Base-by-base conservation (phyloP, 1,140 invertebrate species). In the Pseudomyrmex pallidus region DNA sequence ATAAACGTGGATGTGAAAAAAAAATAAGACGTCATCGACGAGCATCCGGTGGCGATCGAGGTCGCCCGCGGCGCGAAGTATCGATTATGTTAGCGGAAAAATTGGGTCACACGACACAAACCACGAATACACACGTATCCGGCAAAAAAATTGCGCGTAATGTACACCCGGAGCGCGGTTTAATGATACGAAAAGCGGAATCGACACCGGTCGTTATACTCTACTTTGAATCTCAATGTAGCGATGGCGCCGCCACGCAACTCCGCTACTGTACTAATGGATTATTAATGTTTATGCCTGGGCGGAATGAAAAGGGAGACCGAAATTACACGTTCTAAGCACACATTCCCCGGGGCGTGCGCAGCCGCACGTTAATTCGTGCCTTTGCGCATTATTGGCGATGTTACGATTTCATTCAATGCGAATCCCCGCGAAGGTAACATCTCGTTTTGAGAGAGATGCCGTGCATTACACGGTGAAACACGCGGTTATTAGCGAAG, bases 251-350 rank as follows among this genome's bases (percentile, higher is more conserved):
- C 56, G 83, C 62, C 56, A 67, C 61, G 44, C 56, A 20, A 73
- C 62, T 48, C 48, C 10, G 70, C 84, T 74, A 83, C 84, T 73
- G 64, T 83, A 68, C 62, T 86, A 84, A 86, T 86, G 83, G 85
- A 73, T 78, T 86, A 85, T 86, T 86, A 86, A 86, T 86, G 85
- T 82, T 80, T 84, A 86, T 84, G 74, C 44, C 25, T 35, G 35
- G 57, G 13, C 67, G 46, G 50, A 68, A 85, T 86, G 68, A 85
- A 44, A 80, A 80, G 48, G 46, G 54, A 56, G 73, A 64, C 50
- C 68, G 61, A 84, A 85, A 86, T 85, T 72, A 80, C 62, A 86
- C 72, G 66, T 62, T 48, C 48, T 68, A 67, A 66, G 61, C 83
- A 17, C 17, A 46, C 62, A 50, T 74, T 83, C 62, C 50, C 80